A percentile compares a stretch with the other conserved stretches of the same genome.
These are phyloP conservation scores for Lagodon rhomboides DNA, from an alignment of 2,797 vertebrate genomes.

Conservation along the genomic window DNA sequence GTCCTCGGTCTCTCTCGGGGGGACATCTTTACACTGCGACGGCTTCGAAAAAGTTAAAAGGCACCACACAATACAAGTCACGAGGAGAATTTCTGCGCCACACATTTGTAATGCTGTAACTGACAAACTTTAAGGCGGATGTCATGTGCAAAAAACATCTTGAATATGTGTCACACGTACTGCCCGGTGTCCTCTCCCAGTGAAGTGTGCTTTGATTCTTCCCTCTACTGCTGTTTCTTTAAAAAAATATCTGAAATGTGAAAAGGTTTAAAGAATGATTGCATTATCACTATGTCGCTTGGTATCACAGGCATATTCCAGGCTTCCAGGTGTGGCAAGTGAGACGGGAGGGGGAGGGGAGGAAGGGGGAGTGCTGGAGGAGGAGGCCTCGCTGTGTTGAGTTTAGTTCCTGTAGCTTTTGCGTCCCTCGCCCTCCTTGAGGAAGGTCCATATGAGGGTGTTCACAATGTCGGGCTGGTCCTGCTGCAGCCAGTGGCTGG, in stretches of 20 bases:
- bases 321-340: constrained; percentile 65
- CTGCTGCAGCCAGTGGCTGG: constrained; percentile 98
- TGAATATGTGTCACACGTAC: constrained; percentile 65
- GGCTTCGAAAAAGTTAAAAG: constrained; percentile 89
- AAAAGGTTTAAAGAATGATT: constrained; percentile 78
- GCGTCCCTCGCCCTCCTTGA: constrained; percentile 93
- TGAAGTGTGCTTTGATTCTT: constrained; percentile 84
- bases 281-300: constrained; percentile 80
- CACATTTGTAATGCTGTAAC: constrained; percentile 88
- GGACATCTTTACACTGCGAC: constrained; percentile 70
- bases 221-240: constrained; percentile 58
- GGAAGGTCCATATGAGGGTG: constrained; percentile 98
- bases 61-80: constrained; percentile 92
- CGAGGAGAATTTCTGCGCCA: constrained; percentile 85
- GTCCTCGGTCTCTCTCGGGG: constrained; percentile 57
- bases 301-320: constrained; percentile 83
- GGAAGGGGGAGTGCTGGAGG: not conserved
- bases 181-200: constrained; percentile 50
- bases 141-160: constrained; percentile 90
- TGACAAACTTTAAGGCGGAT: constrained; percentile 93
- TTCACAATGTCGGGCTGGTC: constrained; percentile 98
- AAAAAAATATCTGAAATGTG: constrained; percentile 76
- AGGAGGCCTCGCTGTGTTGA: constrained; percentile 36
- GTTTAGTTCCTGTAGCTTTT: constrained; percentile 88
- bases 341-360: not conserved